Percentiles rank a stretch among this genome's conserved stretches.
These are phyloP conservation scores for Empidonax traillii DNA, from an alignment of 2,113 vertebrate genomes.

Conservation along the genomic window DNA sequence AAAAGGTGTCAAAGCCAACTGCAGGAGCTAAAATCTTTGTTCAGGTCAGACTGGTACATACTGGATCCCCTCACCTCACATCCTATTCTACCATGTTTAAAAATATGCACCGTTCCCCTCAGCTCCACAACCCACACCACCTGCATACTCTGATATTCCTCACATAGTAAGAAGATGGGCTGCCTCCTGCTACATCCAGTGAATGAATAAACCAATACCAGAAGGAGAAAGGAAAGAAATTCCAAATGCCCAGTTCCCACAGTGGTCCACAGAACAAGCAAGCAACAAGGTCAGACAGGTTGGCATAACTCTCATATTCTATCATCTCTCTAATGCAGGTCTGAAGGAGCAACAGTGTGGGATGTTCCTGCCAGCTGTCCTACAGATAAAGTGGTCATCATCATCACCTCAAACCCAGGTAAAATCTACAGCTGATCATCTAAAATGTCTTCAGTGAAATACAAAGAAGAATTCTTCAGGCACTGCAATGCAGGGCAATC, in stretches of 20 bases:
- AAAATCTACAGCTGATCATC: not conserved
- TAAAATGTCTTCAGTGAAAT: not conserved
- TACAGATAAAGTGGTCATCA: not conserved
- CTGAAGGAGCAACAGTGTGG: rapidly evolving
- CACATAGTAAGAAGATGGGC: not conserved
- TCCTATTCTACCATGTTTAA: not conserved
- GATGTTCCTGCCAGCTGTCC: not conserved
- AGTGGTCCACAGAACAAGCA: not conserved
- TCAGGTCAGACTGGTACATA: not conserved
- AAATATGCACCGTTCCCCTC: not conserved
- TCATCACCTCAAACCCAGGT: not conserved
- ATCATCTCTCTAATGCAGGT: rapidly evolving
- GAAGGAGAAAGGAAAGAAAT: not conserved
- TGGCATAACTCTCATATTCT: rapidly evolving
- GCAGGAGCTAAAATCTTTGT: not conserved
- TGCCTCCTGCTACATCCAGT: not conserved
- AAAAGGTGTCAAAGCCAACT: not conserved
- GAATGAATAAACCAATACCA: not conserved
- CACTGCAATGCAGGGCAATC: not conserved
- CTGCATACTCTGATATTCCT: not conserved
- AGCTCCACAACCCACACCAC: not conserved
- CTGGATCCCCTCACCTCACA: not conserved
- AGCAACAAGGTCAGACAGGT: not conserved
- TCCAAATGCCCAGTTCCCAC: not conserved
- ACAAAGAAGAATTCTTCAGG: not conserved